Evolutionary conservation across 2,797 vertebrate species (phyloP).

Genomic region (Siniperca scherzeri): DNA sequence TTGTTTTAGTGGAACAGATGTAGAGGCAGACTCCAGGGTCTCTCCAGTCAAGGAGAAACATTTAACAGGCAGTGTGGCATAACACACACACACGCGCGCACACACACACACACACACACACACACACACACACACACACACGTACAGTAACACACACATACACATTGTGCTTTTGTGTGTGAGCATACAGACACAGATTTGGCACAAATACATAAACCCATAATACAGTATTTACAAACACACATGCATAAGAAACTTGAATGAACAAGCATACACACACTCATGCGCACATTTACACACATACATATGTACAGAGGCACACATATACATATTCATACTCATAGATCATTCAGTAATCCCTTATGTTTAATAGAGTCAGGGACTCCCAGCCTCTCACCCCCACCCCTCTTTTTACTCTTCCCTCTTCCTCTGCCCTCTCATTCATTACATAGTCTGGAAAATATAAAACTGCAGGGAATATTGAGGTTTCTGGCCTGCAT

Average conservation of each 20-base stretch:
- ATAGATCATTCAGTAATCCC: constrained; percentile 44
- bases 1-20: constrained; percentile 64
- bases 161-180: constrained; percentile 14
- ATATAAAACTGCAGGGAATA: constrained; percentile 24
- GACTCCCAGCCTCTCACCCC: neutral
- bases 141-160: neutral
- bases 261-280: neutral
- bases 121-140: constrained; percentile 4
- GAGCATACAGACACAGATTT: constrained; percentile 2
- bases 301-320: neutral
- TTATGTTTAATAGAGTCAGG: constrained; percentile 61
- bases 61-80: constrained; percentile 64
- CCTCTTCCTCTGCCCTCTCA: neutral
- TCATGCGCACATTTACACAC: neutral
- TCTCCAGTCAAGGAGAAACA: constrained; percentile 74
- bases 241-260: neutral
- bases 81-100: constrained; percentile 4
- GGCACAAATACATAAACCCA: constrained; percentile 6
- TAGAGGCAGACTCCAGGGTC: constrained; percentile 66
- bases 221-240: neutral
- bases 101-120: neutral
- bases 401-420: neutral
- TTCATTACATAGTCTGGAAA: constrained; percentile 23
- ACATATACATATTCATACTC: neutral
- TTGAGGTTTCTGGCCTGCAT: constrained; percentile 12